These are phyloP conservation scores for Mesorhabditis belari DNA, from an alignment of 2,888 invertebrate genomes.

Conservation along the genomic window DNA sequence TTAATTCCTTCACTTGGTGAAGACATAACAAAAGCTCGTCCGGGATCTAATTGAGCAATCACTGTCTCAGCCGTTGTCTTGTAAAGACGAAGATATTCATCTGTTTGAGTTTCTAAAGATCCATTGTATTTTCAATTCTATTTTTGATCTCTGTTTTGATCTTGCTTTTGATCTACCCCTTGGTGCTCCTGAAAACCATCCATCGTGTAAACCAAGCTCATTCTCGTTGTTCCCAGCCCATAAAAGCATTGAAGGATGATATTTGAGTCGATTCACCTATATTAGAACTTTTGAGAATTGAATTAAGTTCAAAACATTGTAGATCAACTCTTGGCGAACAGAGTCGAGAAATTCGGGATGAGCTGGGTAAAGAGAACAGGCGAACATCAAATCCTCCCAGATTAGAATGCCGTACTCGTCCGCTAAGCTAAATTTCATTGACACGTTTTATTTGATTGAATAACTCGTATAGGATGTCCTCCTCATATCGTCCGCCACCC, in stretches of 20 bases:
- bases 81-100: slow-evolving; percentile 65
- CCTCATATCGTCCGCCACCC: slow-evolving; percentile 95
- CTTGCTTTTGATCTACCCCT: neutral
- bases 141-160: neutral
- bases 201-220: slow-evolving; percentile 67
- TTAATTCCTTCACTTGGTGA: slow-evolving; percentile 82
- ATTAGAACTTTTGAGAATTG: neutral
- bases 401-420: slow-evolving; percentile 73
- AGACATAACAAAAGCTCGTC: slow-evolving; percentile 71
- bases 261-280: slow-evolving; percentile 61
- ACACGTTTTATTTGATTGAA: neutral
- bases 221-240: slow-evolving; percentile 97
- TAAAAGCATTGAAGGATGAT: slow-evolving; percentile 77
- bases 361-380: slow-evolving; percentile 85
- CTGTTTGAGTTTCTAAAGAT: slow-evolving; percentile 19
- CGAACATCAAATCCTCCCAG: slow-evolving; percentile 97
- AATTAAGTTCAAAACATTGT: slow-evolving; percentile 1
- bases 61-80: slow-evolving; percentile 69
- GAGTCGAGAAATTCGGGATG: slow-evolving; percentile 67
- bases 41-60: slow-evolving; percentile 63
- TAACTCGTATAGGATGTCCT: slow-evolving; percentile 72
- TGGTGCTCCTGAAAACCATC: neutral
- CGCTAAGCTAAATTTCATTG: slow-evolving; percentile 1
- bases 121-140: neutral
- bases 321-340: slow-evolving; percentile 68